Percentiles rank a stretch among this genome's conserved stretches.
Conservation (phyloP, 2,797 vertebrate genomes). For the Microctenopoma lineatum region DNA sequence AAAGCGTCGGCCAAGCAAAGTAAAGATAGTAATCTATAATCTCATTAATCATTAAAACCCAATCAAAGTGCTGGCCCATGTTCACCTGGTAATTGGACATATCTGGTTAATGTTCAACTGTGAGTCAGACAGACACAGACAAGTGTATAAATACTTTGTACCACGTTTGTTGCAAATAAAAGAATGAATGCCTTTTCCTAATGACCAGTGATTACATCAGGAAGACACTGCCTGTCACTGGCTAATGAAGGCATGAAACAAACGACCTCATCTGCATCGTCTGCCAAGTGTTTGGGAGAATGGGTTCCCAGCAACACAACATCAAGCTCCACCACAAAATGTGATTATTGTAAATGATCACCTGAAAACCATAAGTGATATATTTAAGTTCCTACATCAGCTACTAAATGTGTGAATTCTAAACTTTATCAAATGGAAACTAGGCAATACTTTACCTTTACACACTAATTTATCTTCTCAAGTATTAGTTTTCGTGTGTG, state of each 20-base stretch:
- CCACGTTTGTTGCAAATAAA: conserved; percentile 69
- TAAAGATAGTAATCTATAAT: conserved; percentile 54
- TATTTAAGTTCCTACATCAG: conserved; percentile 9
- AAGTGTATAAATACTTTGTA: conserved; percentile 66
- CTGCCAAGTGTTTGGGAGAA: conserved; percentile 56
- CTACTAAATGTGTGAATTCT: background rate
- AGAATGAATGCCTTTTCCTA: conserved; percentile 73
- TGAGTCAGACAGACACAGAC: conserved; percentile 51
- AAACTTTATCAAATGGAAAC: background rate
- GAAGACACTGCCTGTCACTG: conserved; percentile 69
- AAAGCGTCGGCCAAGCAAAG: no score
- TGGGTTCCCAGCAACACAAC: conserved; percentile 51
- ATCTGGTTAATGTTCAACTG: conserved; percentile 67
- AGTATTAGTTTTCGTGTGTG: background rate
- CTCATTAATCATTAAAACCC: conserved; percentile 70
- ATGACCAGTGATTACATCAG: conserved; percentile 78
- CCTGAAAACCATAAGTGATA: background rate
- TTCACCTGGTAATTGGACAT: conserved; percentile 65
- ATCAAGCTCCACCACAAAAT: conserved; percentile 34
- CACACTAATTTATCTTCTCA: background rate
- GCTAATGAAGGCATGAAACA: conserved; percentile 70
- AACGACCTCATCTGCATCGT: conserved; percentile 63
- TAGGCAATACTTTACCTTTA: background rate
- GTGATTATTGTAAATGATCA: conserved; percentile 15
- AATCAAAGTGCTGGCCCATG: conserved; percentile 61